phyloP scores from a whole-genome alignment of 2,113 vertebrate species.

The Cheilinus undulatus region DNA sequence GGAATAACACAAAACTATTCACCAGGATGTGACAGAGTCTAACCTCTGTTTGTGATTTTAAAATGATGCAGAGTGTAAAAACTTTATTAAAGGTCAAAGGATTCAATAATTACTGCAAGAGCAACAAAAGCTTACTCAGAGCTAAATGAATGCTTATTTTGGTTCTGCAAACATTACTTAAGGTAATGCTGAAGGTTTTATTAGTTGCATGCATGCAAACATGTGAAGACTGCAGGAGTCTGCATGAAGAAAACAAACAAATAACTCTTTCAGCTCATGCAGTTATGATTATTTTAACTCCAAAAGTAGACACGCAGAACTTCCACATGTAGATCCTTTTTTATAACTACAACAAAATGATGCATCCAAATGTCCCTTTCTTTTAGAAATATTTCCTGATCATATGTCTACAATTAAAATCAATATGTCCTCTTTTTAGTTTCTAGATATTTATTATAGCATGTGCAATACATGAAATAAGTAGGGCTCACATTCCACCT shows the following conservation, averaged over 20 bases:
- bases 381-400: no score
- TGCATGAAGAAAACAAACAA: no score
- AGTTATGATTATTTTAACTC: no score
- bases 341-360: no score
- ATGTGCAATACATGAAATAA: neutral
- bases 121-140: neutral
- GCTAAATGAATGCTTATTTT: neutral
- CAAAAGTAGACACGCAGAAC: no score
- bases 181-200: neutral
- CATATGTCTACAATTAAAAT: no score
- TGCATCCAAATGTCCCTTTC: no score
- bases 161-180: neutral
- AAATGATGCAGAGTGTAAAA: neutral
- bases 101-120: constrained; percentile 1
- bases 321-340: no score
- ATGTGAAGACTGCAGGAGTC: no score
- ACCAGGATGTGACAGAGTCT: neutral
- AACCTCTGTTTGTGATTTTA: neutral
- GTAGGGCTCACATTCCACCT: neutral
- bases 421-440: no score
- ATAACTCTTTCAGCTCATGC: no score
- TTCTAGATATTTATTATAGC: neutral
- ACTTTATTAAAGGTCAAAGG: constrained; percentile 5
- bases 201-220: neutral
- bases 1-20: neutral